Conservation (phyloP, 1,140 invertebrate species). For the Drosophila dunni region DNA sequence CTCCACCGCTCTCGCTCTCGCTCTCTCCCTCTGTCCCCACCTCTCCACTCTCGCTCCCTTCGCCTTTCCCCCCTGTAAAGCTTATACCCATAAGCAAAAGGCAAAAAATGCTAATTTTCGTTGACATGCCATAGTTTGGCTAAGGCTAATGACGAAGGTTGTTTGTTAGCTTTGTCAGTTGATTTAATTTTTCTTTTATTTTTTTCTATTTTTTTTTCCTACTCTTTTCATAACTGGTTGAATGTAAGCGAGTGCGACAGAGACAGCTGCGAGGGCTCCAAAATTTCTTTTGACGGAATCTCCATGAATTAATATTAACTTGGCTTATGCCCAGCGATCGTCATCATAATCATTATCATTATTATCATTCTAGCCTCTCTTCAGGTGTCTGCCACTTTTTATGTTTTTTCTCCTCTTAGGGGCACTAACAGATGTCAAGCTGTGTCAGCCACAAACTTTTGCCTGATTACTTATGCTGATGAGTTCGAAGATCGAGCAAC, state of each 20-base stretch:
- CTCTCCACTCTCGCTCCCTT: not conserved
- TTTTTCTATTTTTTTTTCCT: not conserved
- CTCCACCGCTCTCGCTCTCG: not conserved
- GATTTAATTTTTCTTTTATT: conserved; percentile 52
- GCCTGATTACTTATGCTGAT: conserved; percentile 49
- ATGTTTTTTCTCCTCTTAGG: not conserved
- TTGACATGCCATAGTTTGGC: conserved; percentile 83
- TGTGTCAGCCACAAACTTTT: conserved; percentile 62
- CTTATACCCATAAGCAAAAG: conserved; percentile 3
- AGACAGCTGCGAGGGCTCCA: conserved; percentile 33
- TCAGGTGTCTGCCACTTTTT: conserved; percentile 62
- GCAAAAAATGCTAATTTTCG: conserved; percentile 74
- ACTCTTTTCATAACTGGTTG: conserved; percentile 63
- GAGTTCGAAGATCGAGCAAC: not conserved
- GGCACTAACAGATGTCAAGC: conserved; percentile 65
- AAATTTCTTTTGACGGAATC: conserved; percentile 80
- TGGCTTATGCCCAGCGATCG: conserved; percentile 60
- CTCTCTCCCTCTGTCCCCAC: not conserved
- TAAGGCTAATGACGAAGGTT: conserved; percentile 77
- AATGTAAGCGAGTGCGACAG: conserved; percentile 18
- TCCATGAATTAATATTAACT: conserved; percentile 78
- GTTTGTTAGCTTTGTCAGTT: conserved; percentile 79
- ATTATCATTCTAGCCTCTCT: conserved; percentile 40
- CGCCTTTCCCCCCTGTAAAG: not conserved
- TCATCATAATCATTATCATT: conserved; percentile 26